phyloP scores from a whole-genome alignment of 2,888 invertebrate genomes.

The Parnassius glacialis region DNA sequence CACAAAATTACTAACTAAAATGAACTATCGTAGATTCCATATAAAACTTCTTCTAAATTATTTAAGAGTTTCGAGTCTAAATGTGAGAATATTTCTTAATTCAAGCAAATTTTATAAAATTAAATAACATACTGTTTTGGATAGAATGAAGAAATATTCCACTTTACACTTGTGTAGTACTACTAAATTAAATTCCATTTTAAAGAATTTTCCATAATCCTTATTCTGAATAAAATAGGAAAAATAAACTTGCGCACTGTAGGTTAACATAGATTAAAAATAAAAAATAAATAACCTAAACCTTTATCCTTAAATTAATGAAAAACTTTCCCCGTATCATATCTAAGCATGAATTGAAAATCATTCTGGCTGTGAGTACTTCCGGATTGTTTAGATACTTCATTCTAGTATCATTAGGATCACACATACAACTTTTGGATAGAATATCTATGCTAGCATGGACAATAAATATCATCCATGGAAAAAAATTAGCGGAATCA shows the following conservation, averaged over 20 bases:
- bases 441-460: conserved; percentile 45
- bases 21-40: conserved; percentile 70
- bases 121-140: conserved; percentile 9
- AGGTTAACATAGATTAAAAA: conserved; percentile 74
- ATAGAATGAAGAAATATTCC: conserved; percentile 37
- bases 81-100: conserved; percentile 39
- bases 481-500: conserved; percentile 28
- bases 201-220: conserved; percentile 65
- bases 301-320: conserved; percentile 53
- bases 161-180: conserved; percentile 54
- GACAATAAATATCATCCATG: conserved; percentile 53
- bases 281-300: conserved; percentile 62
- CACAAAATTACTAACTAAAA: conserved; percentile 62
- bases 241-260: conserved; percentile 75
- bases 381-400: conserved; percentile 67
- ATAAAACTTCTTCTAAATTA: conserved; percentile 76
- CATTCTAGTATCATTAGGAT: conserved; percentile 44
- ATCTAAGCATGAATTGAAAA: conserved; percentile 73
- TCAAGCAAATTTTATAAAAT: conserved; percentile 29
- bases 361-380: conserved; percentile 79
- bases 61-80: conserved; percentile 64
- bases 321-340: conserved; percentile 68
- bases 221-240: conserved; percentile 70
- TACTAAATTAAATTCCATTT: conserved; percentile 70
- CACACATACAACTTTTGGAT: conserved; percentile 36